Base-by-base conservation (phyloP, 1,140 invertebrate genomes). In the Thereuonema tuberculata region DNA sequence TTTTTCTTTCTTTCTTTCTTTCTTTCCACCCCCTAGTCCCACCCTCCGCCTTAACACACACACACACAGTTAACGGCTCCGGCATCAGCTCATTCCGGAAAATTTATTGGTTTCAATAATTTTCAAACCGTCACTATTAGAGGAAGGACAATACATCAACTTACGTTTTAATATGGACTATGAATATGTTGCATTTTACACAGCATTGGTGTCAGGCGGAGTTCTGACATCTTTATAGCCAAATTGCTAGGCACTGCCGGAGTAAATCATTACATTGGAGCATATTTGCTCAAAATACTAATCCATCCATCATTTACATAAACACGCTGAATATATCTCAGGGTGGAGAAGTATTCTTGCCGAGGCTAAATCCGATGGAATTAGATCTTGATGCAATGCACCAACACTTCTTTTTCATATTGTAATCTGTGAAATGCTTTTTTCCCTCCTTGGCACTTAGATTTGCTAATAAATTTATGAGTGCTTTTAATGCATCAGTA, bases 381-480 rank as follows among this genome's bases (percentile, higher is more conserved):
- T 50, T 50, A 50, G 48, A 14, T 12, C 5, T 37, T 5, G 5
- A 37, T 37, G 17, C 31, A 5, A 20, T 5, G 48, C 48, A 12
- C 21, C 48, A 24, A 24, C 9, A 12, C 28, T 21, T 17, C 28
- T n/a, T 29, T 21, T 28, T 21, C 24, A 28, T 29, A 26, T 26
- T 26, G 14, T 27, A 55, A 55, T 27, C 53, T 25, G 21, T 24
- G 24, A 50, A 55, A 55, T 23, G 53, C 26, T 27, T 55, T 28
- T 12, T 29, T 27, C 25, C 14, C 37, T 9, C 37, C 9, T 43
- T n/a, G 26, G 48, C 48, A 50, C 5, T 50, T 24, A 50, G 21
- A 50, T 50, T 24, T 50, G 5, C 27, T 27, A 55, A 55, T 55
- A 55, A 55, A 55, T 55, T 55, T 55, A 55, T 29, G 53, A 55